These are phyloP conservation scores for Cercopithecus hamlyni DNA, from an alignment of 2,797 vertebrate species.

Conservation along the genomic window DNA sequence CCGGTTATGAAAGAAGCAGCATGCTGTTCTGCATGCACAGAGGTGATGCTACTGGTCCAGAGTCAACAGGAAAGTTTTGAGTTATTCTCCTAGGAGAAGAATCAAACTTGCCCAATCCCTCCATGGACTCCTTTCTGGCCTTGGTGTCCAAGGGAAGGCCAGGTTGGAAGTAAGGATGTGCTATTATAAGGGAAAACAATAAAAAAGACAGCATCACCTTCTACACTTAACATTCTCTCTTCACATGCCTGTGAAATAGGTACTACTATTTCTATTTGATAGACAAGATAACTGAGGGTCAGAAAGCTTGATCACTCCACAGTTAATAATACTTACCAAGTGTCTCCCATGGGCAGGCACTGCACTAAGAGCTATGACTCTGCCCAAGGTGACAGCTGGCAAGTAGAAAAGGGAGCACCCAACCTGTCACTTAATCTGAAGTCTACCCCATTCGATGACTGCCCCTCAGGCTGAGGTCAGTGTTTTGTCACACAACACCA, in stretches of 20 bases:
- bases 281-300: background rate
- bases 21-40: background rate
- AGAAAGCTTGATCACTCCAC: background rate
- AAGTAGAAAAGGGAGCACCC: background rate
- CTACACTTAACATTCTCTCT: background rate
- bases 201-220: background rate
- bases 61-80: background rate
- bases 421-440: conserved; percentile 18
- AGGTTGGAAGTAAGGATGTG: background rate
- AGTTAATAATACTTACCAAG: background rate
- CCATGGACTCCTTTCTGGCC: background rate
- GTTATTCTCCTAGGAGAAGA: background rate
- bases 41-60: background rate
- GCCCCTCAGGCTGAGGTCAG: background rate
- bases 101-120: background rate
- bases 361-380: background rate
- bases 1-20: conserved; percentile 56
- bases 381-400: background rate
- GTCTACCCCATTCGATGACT: background rate
- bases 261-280: background rate
- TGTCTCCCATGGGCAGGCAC: background rate
- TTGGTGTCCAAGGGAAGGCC: background rate
- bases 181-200: background rate
- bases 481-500: background rate
- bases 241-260: background rate